Evolutionary conservation across 2,797 vertebrate species (phyloP).

Genomic region (Argentina silus): DNA sequence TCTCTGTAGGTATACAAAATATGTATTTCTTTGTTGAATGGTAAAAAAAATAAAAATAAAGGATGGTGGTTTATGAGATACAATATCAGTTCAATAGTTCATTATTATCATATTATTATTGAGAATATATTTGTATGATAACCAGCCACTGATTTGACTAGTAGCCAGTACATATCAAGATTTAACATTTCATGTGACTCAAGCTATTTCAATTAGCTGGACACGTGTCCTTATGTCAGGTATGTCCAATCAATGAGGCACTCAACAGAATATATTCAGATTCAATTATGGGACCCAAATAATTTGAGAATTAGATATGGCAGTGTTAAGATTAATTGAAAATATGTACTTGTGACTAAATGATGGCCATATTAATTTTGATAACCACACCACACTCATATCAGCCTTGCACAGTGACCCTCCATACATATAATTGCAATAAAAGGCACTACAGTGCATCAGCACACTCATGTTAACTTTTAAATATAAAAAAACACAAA

Average conservation of each 20-base stretch:
- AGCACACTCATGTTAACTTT: neutral
- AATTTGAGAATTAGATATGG: neutral
- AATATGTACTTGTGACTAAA: slow-evolving; percentile 7
- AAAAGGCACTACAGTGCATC: neutral
- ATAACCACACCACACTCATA: neutral
- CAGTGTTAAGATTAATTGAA: neutral
- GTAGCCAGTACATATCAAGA: neutral
- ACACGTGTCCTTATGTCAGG: slow-evolving; percentile 4
- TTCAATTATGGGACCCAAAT: neutral
- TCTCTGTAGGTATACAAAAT: neutral
- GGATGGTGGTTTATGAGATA: neutral
- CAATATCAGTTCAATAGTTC: neutral
- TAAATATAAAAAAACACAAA: slow-evolving; percentile 10
- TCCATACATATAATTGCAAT: neutral
- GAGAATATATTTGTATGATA: neutral
- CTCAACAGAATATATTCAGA: slow-evolving; percentile 7
- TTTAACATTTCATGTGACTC: neutral
- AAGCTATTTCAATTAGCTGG: neutral
- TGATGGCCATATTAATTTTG: neutral
- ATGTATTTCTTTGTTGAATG: neutral
- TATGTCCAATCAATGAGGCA: neutral
- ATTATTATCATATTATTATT: neutral
- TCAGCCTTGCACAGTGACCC: neutral
- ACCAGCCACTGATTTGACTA: neutral
- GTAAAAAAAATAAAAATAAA: neutral